Evolutionary conservation across 1,140 invertebrate genomes (phyloP).

Genomic region (Phenacoccus solenopsis): DNA sequence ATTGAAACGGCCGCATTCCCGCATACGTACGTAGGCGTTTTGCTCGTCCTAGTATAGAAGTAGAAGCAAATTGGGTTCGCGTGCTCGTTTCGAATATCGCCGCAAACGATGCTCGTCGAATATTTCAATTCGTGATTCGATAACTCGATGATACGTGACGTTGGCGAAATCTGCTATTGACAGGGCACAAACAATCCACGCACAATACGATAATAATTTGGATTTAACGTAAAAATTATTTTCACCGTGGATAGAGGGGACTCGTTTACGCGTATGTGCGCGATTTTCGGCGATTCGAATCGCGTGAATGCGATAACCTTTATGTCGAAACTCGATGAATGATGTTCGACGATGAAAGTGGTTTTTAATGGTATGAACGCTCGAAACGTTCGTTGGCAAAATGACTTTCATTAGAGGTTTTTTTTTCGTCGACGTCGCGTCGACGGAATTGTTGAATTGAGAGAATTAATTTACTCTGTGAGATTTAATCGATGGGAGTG

Average conservation of each 20-base stretch:
- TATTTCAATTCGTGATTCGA: background rate
- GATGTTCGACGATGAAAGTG: too few species aligned
- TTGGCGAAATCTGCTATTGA: background rate
- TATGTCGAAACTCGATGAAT: too few species aligned
- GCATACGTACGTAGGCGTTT: background rate
- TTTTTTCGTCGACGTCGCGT: too few species aligned
- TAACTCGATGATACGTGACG: conserved; percentile 1
- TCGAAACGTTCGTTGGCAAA: too few species aligned
- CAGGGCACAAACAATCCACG: background rate
- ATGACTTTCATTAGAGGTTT: too few species aligned
- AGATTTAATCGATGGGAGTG: too few species aligned
- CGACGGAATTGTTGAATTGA: too few species aligned
- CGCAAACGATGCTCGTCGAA: background rate
- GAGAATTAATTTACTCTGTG: too few species aligned
- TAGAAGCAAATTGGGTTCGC: background rate
- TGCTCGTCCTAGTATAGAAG: background rate
- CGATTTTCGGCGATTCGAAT: too few species aligned
- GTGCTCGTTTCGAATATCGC: background rate
- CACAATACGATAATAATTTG: background rate
- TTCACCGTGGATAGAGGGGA: background rate
- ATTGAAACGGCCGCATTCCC: background rate
- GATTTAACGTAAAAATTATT: background rate
- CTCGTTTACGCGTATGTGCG: too few species aligned
- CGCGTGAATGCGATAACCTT: too few species aligned
- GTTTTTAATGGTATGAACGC: too few species aligned